These are phyloP conservation scores for Oceanodroma tethys DNA, from an alignment of 2,113 vertebrate species.

Conservation along the genomic window DNA sequence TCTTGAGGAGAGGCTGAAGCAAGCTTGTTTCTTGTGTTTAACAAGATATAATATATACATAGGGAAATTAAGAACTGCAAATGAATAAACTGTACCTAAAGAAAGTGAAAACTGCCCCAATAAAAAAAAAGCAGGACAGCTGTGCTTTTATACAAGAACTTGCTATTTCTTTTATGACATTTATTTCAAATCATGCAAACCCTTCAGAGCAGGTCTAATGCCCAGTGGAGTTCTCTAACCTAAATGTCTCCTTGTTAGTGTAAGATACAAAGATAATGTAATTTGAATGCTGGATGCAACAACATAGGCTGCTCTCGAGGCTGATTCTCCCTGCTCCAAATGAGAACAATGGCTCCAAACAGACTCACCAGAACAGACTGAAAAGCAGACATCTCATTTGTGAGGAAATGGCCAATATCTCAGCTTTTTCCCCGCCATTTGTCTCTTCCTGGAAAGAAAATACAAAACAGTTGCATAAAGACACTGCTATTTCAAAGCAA, in stretches of 20 bases:
- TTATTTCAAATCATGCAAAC: slow-evolving; percentile 34
- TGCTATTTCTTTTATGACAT: slow-evolving; percentile 31
- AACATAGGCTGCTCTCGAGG: neutral
- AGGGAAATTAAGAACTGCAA: neutral
- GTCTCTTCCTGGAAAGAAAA: neutral
- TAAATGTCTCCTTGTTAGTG: neutral
- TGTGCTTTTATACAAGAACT: neutral
- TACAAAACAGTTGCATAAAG: neutral
- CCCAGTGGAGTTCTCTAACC: slow-evolving; percentile 47
- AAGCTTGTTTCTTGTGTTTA: neutral
- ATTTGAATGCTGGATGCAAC: slow-evolving; percentile 29
- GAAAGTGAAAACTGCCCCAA: neutral
- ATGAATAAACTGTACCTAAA: neutral
- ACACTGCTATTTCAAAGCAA: neutral
- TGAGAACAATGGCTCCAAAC: neutral
- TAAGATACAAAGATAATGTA: slow-evolving; percentile 35
- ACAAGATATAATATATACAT: neutral
- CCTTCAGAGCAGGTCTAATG: slow-evolving; percentile 44
- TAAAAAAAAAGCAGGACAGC: slow-evolving; percentile 30
- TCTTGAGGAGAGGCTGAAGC: neutral
- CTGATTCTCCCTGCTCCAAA: neutral
- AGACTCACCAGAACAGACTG: neutral
- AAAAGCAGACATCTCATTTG: neutral
- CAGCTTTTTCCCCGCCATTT: neutral
- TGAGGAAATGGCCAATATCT: neutral